phyloP scores from a whole-genome alignment of 2,888 invertebrate species.

The Nemapogon koenigi region DNA sequence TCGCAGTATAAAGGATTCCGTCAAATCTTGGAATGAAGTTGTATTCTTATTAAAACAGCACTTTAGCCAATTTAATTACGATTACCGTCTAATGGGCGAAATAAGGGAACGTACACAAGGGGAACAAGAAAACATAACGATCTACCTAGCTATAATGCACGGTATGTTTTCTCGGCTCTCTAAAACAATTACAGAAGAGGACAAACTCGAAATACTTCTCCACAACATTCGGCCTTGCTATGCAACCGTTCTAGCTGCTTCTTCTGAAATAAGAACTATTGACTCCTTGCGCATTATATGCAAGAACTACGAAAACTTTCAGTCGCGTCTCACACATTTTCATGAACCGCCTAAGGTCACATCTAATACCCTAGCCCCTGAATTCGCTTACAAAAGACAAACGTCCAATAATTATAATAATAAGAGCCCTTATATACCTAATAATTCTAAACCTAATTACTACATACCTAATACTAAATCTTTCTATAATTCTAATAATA shows the following conservation, averaged over 20 bases:
- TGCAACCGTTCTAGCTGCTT: slow-evolving; percentile 4
- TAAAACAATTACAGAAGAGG: slow-evolving; percentile 14
- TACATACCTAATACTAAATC: too few relatives aligned
- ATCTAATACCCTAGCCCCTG: not conserved
- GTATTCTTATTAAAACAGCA: too few relatives aligned
- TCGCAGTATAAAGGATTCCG: too few relatives aligned
- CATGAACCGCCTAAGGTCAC: not conserved
- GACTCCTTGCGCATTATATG: not conserved
- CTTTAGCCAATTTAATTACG: too few relatives aligned
- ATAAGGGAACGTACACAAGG: too few relatives aligned
- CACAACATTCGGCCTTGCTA: slow-evolving; percentile 10
- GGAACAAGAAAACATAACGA: too few relatives aligned
- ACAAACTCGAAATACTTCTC: slow-evolving; percentile 18
- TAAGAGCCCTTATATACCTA: not conserved
- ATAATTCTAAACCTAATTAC: not conserved
- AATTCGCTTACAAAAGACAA: not conserved
- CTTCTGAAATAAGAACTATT: too few relatives aligned
- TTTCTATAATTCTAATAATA: not conserved
- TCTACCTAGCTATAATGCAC: slow-evolving; percentile 19
- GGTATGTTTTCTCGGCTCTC: slow-evolving; percentile 17
- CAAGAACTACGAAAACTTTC: not conserved
- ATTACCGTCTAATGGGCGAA: too few relatives aligned
- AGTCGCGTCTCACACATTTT: not conserved
- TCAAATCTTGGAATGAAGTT: too few relatives aligned
- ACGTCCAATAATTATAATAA: not conserved